A percentile compares a stretch with the other conserved stretches of the same genome.
These are phyloP conservation scores for Synergus itoensis DNA, from an alignment of 2,888 invertebrate species.

Conservation along the genomic window DNA sequence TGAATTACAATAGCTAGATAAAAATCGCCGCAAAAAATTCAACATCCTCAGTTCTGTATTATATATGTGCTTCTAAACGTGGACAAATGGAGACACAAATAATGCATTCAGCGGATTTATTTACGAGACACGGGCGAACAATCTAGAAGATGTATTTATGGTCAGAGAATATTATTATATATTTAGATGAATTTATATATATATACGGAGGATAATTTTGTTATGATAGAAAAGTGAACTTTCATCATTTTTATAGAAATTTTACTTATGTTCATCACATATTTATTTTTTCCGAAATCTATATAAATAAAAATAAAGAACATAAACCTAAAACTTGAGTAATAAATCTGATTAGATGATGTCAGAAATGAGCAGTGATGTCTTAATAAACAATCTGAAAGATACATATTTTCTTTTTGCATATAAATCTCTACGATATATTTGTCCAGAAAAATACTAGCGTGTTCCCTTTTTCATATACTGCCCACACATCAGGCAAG, in stretches of 20 bases:
- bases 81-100: no score
- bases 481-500: conserved; percentile 12
- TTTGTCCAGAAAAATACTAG: neutral
- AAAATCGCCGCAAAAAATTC: neutral
- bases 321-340: neutral
- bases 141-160: no score
- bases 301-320: no score
- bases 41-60: neutral
- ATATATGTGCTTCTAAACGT: neutral
- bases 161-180: no score
- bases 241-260: no score
- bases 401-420: neutral
- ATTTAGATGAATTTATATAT: no score
- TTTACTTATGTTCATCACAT: no score
- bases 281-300: no score
- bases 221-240: no score
- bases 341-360: neutral
- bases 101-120: no score
- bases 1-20: neutral
- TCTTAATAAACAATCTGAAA: neutral
- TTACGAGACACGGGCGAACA: no score
- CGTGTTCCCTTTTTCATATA: conserved; percentile 19
- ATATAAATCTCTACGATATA: neutral
- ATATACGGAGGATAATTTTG: no score
- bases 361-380: neutral